Evolutionary conservation across 1,140 invertebrate genomes (phyloP).

Genomic region (Cylas formicarius): DNA sequence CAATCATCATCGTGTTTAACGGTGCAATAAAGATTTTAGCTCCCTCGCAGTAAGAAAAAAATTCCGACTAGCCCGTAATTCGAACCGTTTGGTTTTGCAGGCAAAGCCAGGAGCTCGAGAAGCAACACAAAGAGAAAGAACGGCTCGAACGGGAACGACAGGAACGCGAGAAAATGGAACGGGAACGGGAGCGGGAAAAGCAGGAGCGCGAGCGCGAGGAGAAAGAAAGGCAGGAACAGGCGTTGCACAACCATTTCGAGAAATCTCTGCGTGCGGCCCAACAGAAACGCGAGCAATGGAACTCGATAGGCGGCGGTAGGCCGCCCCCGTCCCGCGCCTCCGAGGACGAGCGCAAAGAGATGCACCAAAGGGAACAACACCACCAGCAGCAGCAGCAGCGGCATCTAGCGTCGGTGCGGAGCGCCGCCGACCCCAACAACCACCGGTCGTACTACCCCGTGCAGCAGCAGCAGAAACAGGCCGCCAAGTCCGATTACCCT

Average conservation of each 20-base stretch:
- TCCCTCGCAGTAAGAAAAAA: too few species aligned
- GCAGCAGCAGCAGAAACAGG: constrained; percentile 42
- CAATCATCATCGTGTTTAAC: background rate
- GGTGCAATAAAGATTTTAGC: constrained; percentile 4
- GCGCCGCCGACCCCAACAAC: constrained; percentile 15
- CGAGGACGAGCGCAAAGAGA: constrained; percentile 36
- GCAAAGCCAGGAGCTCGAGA: constrained; percentile 56
- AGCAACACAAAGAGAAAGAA: constrained; percentile 52
- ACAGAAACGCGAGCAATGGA: constrained; percentile 54
- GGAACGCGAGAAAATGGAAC: constrained; percentile 43
- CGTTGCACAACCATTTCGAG: constrained; percentile 84
- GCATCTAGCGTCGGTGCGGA: constrained; percentile 32
- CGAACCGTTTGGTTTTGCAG: constrained; percentile 28
- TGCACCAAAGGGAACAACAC: constrained; percentile 27
- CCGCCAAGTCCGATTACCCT: constrained; percentile 49
- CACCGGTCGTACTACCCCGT: constrained; percentile 19
- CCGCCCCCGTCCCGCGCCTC: constrained; percentile 38
- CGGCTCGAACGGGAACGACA: constrained; percentile 45
- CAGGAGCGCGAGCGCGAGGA: constrained; percentile 51
- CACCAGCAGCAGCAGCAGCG: constrained; percentile 39
- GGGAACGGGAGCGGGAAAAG: constrained; percentile 49
- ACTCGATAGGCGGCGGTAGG: constrained; percentile 35
- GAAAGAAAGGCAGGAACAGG: constrained; percentile 59
- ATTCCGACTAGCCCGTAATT: too few species aligned
- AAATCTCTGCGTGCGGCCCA: constrained; percentile 77